Evolutionary conservation across 2,888 invertebrate species (phyloP).

Genomic region (Oligia strigilis): DNA sequence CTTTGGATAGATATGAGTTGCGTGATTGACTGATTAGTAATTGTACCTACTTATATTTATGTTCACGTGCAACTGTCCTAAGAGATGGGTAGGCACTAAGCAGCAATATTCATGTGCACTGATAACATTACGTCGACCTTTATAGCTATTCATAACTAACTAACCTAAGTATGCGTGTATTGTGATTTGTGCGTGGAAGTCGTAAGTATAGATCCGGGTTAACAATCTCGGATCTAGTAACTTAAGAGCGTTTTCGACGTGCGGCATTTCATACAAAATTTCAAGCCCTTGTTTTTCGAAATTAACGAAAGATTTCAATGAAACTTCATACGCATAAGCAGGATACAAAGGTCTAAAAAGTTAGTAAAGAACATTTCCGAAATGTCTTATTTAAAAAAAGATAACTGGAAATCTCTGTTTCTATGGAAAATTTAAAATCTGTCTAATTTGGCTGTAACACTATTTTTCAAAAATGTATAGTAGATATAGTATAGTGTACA

Average conservation of each 20-base stretch:
- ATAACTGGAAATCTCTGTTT: no score
- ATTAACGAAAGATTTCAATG: no score
- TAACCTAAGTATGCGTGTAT: conserved; percentile 1
- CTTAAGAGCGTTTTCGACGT: background rate
- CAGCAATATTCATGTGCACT: conserved; percentile 19
- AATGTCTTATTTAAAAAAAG: no score
- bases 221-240: background rate
- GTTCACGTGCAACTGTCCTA: conserved; percentile 7
- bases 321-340: no score
- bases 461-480: no score
- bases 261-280: no score
- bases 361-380: no score
- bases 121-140: conserved; percentile 47
- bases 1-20: conserved; percentile 19
- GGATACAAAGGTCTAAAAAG: no score
- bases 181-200: background rate
- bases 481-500: no score
- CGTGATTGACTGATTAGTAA: conserved; percentile 36
- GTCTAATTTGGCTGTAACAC: no score
- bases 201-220: conserved; percentile 13
- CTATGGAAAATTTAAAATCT: no score
- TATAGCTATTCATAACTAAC: conserved; percentile 6
- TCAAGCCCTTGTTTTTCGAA: no score
- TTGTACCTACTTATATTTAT: background rate
- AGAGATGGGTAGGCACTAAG: conserved; percentile 1